A percentile compares a stretch with the other conserved stretches of the same genome.
phyloP scores from a whole-genome alignment of 1,140 invertebrate species.

The Holotrichia oblita region DNA sequence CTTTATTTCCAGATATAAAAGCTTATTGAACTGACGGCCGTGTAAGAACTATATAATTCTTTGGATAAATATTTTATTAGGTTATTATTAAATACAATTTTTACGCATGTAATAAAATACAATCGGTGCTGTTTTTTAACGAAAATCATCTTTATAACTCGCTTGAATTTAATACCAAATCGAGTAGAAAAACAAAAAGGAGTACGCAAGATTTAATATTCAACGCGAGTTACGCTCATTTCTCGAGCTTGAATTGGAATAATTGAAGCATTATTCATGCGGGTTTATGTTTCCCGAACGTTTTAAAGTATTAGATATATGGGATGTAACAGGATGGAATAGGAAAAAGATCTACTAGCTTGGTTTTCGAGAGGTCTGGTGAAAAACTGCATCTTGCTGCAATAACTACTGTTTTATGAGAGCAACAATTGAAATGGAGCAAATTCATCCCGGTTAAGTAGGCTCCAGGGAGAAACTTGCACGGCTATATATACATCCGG shows the following conservation, averaged over 20 bases:
- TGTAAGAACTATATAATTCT: no score
- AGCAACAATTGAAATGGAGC: conserved; percentile 30
- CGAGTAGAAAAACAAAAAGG: no score
- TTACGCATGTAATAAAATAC: no score
- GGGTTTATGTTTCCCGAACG: neutral
- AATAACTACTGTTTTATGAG: conserved; percentile 31
- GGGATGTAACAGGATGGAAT: neutral
- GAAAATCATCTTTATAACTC: no score
- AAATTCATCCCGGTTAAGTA: conserved; percentile 23
- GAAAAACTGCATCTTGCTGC: conserved; percentile 25
- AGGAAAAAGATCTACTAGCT: neutral
- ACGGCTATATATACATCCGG: neutral
- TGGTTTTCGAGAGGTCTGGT: neutral
- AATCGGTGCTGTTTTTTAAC: no score
- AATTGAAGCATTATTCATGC: conserved; percentile 17
- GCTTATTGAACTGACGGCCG: no score
- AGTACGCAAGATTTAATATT: neutral
- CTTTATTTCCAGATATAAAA: no score
- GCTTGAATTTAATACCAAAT: no score
- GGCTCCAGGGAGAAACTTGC: neutral
- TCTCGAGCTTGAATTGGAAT: neutral
- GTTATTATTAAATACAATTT: no score
- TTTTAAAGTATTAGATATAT: conserved; percentile 10
- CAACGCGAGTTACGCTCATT: neutral
- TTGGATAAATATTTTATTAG: no score